Conservation (phyloP, 2,888 invertebrate species). For the Drosophila dives region DNA sequence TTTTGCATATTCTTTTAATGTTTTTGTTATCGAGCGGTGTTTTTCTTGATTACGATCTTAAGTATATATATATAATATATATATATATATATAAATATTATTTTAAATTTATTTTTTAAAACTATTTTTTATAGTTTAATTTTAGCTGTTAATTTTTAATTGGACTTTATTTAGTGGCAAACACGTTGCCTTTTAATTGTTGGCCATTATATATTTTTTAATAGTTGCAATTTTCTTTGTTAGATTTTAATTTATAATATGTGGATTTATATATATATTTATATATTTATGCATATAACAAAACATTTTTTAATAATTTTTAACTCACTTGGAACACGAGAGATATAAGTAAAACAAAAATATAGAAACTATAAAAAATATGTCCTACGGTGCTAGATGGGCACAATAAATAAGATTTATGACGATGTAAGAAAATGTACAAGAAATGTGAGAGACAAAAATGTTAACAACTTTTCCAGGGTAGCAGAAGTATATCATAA, state of each 20-base stretch:
- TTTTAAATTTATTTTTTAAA: slow-evolving; percentile 23
- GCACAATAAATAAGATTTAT: slow-evolving; percentile 38
- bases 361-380: slow-evolving; percentile 17
- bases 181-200: slow-evolving; percentile 49
- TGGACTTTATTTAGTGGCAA: slow-evolving; percentile 51
- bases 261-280: slow-evolving; percentile 15
- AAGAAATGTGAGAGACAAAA: slow-evolving; percentile 33
- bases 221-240: slow-evolving; percentile 55
- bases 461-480: slow-evolving; percentile 6
- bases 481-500: not conserved
- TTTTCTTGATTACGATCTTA: slow-evolving; percentile 20
- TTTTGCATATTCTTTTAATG: slow-evolving; percentile 22
- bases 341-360: slow-evolving; percentile 7
- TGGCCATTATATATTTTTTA: slow-evolving; percentile 60
- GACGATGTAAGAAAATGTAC: slow-evolving; percentile 11
- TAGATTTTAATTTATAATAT: slow-evolving; percentile 41
- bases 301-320: slow-evolving; percentile 33
- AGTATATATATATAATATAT: not conserved
- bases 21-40: slow-evolving; percentile 37
- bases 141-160: slow-evolving; percentile 41
- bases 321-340: slow-evolving; percentile 26
- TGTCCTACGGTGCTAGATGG: slow-evolving; percentile 48
- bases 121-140: slow-evolving; percentile 31
- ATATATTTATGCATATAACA: slow-evolving; percentile 10
- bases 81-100: slow-evolving; percentile 8